Evolutionary conservation across 53 echinoderm and acorn worm genomes (phyloP).

Genomic region (Arbacia lixula): DNA sequence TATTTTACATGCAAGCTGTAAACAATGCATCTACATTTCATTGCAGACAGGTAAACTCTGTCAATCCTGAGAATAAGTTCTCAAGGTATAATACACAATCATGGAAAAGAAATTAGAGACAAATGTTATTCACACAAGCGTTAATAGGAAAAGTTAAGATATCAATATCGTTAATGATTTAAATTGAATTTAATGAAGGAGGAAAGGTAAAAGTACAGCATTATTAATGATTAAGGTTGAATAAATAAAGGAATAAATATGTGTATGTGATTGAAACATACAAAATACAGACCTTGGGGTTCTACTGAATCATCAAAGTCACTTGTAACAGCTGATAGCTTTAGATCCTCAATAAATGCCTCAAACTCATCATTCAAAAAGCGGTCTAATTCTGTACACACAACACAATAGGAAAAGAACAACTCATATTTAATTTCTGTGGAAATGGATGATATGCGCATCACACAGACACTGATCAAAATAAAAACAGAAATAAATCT

Average conservation of each 20-base stretch:
- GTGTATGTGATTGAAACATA: neutral
- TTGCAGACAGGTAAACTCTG: too few relatives aligned
- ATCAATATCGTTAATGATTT: neutral
- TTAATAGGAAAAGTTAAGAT: neutral
- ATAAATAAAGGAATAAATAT: neutral
- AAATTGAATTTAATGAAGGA: neutral
- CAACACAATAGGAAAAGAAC: too few relatives aligned
- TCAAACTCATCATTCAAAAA: slow-evolving; percentile 86
- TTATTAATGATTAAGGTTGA: neutral
- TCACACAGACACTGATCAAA: too few relatives aligned
- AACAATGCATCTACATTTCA: too few relatives aligned
- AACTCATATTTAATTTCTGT: too few relatives aligned
- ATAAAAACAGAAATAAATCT: too few relatives aligned
- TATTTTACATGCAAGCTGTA: too few relatives aligned
- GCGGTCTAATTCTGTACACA: slow-evolving; percentile 77
- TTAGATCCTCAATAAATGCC: slow-evolving; percentile 92
- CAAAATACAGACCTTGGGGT: slow-evolving; percentile 75
- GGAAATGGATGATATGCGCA: too few relatives aligned
- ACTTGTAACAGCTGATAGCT: slow-evolving; percentile 90
- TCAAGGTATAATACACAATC: too few relatives aligned
- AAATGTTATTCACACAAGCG: neutral
- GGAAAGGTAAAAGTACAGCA: too few relatives aligned
- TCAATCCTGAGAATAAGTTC: too few relatives aligned
- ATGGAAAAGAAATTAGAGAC: neutral
- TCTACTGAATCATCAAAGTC: slow-evolving; percentile 90